These are phyloP conservation scores for Podarcis lilfordi DNA, from an alignment of 2,797 vertebrate genomes.

Conservation along the genomic window DNA sequence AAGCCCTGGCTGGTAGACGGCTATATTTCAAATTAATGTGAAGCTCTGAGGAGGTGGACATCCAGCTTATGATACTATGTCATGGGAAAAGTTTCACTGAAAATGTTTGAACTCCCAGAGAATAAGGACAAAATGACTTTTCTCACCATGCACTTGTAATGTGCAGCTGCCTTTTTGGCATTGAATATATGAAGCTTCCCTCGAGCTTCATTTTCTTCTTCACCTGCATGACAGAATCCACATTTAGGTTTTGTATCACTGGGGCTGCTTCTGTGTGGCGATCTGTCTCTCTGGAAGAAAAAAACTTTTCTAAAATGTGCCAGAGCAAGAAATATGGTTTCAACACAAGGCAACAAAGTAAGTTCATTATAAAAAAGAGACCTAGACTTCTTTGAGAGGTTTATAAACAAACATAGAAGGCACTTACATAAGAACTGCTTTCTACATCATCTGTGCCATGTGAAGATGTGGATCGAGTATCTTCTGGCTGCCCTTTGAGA, in stretches of 20 bases:
- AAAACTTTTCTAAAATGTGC: constrained; percentile 66
- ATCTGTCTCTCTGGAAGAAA: constrained; percentile 90
- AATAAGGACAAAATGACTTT: constrained; percentile 7
- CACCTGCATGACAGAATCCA: constrained; percentile 97
- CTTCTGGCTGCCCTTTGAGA: constrained; percentile 91
- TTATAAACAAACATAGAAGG: constrained; percentile 63
- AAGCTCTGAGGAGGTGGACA: background rate
- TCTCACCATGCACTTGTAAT: constrained; percentile 99
- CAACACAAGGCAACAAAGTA: constrained; percentile 67
- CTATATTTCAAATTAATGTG: too few species aligned
- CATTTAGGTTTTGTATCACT: constrained; percentile 94
- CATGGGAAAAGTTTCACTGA: background rate
- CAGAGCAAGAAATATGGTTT: constrained; percentile 64
- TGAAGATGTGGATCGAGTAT: constrained; percentile 91
- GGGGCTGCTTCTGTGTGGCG: constrained; percentile 92
- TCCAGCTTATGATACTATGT: background rate
- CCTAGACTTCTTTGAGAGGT: constrained; percentile 57
- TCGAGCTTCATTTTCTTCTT: constrained; percentile 95
- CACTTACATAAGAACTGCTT: constrained; percentile 94
- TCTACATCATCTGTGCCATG: constrained; percentile 94
- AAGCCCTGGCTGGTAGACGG: background rate
- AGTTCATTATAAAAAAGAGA: constrained; percentile 7
- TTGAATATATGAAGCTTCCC: constrained; percentile 94
- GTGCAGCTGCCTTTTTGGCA: constrained; percentile 97
- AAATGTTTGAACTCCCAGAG: background rate